Base-by-base conservation (phyloP, 2,113 vertebrate species). In the Zootoca vivipara region DNA sequence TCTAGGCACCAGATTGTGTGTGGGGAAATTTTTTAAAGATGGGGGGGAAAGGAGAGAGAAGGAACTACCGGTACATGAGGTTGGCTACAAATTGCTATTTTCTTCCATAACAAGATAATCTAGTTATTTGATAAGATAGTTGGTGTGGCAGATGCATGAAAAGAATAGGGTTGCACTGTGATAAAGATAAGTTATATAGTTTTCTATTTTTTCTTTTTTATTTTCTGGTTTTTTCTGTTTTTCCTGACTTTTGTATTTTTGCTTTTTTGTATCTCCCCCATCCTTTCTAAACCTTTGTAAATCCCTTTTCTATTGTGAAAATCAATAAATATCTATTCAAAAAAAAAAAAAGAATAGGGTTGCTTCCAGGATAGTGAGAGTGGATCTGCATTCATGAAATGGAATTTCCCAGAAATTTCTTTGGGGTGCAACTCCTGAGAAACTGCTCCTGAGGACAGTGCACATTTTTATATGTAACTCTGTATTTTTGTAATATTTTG, bases 21-120 rank as follows among this genome's bases (percentile, higher is more conserved):
- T 7, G 26, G 30, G 30, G 10, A 28, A 18, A 67, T 67, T 67
- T 28, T 28, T 28, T 24, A 58, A 4, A 70, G 24, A 22, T 67
- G 92, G 28, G 26, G 15, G 16, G 2, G 79, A 24, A 85, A 22
- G 72, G 38, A 89, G 64, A 35, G 30, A 26, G 81, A 22, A 28
- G 26, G 20, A 73, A 67, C 8, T 22, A 85, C n/a, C n/a, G n/a
- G n/a, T n/a, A n/a, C n/a, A 56, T 38, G 90, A 5, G 64, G 30
- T 81, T 86, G 89, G 88, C 91, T 86, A 94, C 91, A 80, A 89
- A 83, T 65, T 18, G 87, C 9, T 46, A 52, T 67, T 70, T 56
- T 16, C 42, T 56, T 86, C n/a, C 12, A 35, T 69, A 38, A 6
- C 24, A 26, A 74, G 16, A 26, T 58, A 74, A 62, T 85, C 33